Evolutionary conservation across 2,888 invertebrate species (phyloP).

Genomic region (Rotaria socialis): DNA sequence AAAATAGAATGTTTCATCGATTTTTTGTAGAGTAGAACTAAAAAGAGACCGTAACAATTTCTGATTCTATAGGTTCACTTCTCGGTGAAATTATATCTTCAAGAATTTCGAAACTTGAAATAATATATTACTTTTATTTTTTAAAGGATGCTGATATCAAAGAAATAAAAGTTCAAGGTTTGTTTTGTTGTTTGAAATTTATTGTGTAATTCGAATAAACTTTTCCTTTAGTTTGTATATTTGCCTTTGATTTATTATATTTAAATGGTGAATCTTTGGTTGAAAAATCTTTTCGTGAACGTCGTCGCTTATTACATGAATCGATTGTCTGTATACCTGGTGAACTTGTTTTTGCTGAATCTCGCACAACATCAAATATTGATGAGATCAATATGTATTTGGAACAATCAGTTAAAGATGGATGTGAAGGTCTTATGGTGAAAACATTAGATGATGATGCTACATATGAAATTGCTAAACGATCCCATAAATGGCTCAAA

Average conservation of each 20-base stretch:
- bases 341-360: conserved; percentile 80
- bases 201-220: neutral
- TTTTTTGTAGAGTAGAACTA: too few relatives aligned
- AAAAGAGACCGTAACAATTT: too few relatives aligned
- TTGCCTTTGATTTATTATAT: conserved; percentile 89
- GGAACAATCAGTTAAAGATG: conserved; percentile 86
- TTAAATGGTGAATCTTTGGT: conserved; percentile 82
- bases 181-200: neutral
- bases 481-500: conserved; percentile 88
- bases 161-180: conserved; percentile 71
- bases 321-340: conserved; percentile 64
- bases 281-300: conserved; percentile 69
- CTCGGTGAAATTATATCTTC: too few relatives aligned
- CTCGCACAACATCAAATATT: conserved; percentile 73
- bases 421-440: conserved; percentile 97
- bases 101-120: too few relatives aligned
- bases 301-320: conserved; percentile 71
- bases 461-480: conserved; percentile 90
- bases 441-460: conserved; percentile 84
- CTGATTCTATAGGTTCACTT: too few relatives aligned
- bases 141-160: conserved; percentile 69
- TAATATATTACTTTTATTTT: conserved; percentile 47
- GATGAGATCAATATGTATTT: conserved; percentile 89
- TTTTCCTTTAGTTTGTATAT: conserved; percentile 72
- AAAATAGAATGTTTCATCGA: too few relatives aligned